Evolutionary conservation across 2,888 invertebrate genomes (phyloP).

Genomic region (Ophion ellenae): DNA sequence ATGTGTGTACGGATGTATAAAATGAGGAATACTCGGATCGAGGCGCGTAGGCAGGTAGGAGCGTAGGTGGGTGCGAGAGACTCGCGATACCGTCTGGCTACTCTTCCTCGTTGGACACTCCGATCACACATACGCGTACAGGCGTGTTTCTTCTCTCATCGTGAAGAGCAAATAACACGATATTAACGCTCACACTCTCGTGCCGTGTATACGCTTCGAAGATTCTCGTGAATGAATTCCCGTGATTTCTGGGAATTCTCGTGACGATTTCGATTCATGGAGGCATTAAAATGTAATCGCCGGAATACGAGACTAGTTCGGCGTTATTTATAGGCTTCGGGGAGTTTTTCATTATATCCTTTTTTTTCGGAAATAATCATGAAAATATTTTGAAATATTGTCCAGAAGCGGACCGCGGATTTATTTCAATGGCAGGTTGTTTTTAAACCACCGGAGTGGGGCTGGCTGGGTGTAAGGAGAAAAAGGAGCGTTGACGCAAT

Average conservation of each 20-base stretch:
- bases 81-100: constrained; percentile 49
- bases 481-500: too few relatives aligned
- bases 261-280: constrained; percentile 12
- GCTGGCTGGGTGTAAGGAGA: not conserved
- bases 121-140: constrained; percentile 16
- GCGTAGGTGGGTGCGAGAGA: constrained; percentile 63
- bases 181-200: constrained; percentile 14
- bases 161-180: constrained; percentile 20
- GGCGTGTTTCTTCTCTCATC: constrained; percentile 10
- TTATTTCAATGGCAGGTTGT: not conserved
- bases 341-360: not conserved
- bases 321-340: not conserved
- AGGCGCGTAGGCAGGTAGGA: constrained; percentile 69
- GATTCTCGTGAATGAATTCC: constrained; percentile 18
- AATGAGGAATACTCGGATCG: constrained; percentile 43
- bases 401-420: not conserved
- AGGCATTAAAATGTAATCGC: constrained; percentile 29
- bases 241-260: constrained; percentile 12
- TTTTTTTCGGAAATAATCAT: not conserved
- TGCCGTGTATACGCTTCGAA: not conserved
- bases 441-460: not conserved
- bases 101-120: constrained; percentile 57
- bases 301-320: constrained; percentile 10
- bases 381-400: not conserved
- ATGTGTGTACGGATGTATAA: constrained; percentile 9